Percentiles rank a stretch among this genome's conserved stretches.
Conservation (phyloP, 2,113 vertebrate species). For the Peromyscus polionotus region DNA sequence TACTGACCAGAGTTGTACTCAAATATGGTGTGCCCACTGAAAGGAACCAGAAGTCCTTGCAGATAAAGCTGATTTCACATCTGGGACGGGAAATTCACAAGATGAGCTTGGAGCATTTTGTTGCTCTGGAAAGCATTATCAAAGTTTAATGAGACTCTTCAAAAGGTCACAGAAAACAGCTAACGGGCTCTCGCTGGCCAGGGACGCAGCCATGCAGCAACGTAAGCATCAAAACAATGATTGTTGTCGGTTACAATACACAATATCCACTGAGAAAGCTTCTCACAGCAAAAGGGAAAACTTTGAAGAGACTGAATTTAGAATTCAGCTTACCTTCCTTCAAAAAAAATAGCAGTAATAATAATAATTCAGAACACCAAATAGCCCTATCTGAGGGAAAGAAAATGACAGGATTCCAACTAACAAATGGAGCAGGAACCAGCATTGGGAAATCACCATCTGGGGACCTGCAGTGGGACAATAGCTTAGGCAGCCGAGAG, state of each 20-base stretch:
- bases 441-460: conserved; percentile 49
- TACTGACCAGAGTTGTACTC: neutral
- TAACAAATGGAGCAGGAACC: conserved; percentile 28
- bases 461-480: neutral
- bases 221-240: neutral
- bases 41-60: conserved; percentile 15
- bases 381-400: neutral
- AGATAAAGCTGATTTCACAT: neutral
- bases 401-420: conserved; percentile 25
- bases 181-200: neutral
- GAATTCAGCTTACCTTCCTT: neutral
- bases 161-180: conserved; percentile 10
- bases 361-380: conserved; percentile 37
- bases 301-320: neutral
- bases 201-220: neutral
- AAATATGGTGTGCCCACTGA: neutral
- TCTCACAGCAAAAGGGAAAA: neutral
- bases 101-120: neutral
- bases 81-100: conserved; percentile 36
- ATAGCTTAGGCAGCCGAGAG: neutral
- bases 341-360: neutral
- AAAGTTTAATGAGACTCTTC: conserved; percentile 48
- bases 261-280: conserved; percentile 27
- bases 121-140: conserved; percentile 27
- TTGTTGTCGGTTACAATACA: neutral